phyloP scores from a whole-genome alignment of 2,113 vertebrate genomes.

The Scatophagus argus region DNA sequence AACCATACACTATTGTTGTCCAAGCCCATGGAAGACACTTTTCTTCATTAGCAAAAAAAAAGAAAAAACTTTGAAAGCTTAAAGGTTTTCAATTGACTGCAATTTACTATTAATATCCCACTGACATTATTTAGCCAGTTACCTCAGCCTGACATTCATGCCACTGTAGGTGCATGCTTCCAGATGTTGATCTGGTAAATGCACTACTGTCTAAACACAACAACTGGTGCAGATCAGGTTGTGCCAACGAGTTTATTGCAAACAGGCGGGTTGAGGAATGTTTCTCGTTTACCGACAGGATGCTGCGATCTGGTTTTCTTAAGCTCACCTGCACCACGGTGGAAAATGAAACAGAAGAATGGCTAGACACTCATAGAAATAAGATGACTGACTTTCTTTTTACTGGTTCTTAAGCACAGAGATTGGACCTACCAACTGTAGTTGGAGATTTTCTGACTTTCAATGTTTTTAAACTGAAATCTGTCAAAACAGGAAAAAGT shows the following conservation, averaged over 20 bases:
- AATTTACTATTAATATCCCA: conserved; percentile 30
- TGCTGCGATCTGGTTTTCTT: conserved; percentile 55
- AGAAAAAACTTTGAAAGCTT: not conserved
- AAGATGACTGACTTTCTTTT: not conserved
- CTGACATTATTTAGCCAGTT: conserved; percentile 22
- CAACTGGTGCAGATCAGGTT: conserved; percentile 56
- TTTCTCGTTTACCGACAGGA: conserved; percentile 50
- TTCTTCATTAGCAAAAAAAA: not conserved
- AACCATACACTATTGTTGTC: not conserved
- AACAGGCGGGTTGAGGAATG: conserved; percentile 52
- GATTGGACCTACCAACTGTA: not conserved
- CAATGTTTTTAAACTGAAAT: conserved; percentile 15
- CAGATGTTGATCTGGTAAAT: conserved; percentile 44
- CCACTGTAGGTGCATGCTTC: not conserved
- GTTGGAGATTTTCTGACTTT: not conserved
- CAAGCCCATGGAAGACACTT: conserved; percentile 5
- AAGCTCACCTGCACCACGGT: conserved; percentile 39
- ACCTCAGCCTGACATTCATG: conserved; percentile 30
- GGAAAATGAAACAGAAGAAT: not conserved
- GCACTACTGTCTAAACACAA: conserved; percentile 40
- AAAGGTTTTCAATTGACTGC: conserved; percentile 12
- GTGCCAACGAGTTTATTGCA: conserved; percentile 51
- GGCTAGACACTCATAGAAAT: not conserved
- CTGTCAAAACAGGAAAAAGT: conserved; percentile 45
- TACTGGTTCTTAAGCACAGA: not conserved